Base-by-base conservation (phyloP, 2,113 vertebrate species). In the Spea bombifrons region DNA sequence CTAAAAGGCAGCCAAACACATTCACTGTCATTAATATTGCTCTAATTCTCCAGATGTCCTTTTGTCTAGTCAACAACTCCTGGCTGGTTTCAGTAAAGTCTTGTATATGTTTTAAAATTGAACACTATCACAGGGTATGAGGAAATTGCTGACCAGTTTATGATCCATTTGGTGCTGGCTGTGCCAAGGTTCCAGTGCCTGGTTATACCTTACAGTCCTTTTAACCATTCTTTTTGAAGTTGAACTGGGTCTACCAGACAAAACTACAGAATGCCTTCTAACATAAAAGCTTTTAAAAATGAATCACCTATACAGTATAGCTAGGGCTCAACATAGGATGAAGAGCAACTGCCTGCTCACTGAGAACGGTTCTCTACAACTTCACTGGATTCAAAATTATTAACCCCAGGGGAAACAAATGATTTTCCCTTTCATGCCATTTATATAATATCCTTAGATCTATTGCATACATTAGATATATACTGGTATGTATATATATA, bases 161-260 rank as follows among this genome's bases (percentile, higher is more conserved):
- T 8, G 55, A 4, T 57, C 55, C 55, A 8, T 12, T 57, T 57
- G 49, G 5, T 5, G 55, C 55, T 57, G 55, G 15, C 55, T 5
- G 8, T 52, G 49, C 49, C 8, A 8, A 52, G 8, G 16, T 6
- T 68, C 8, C 8, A 47, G 15, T n/a, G 7, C 16, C 16, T 46
- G 8, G 4, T 0, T n/a, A 43, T 69, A 7, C 53, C 66, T 61
- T 46, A 16, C 15, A 61, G 66, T 30, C 57, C 3, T 6, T 61
- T 69, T 30, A 8, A 61, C 43, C n/a, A 76, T 76, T 69, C 75
- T 70, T 44, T 76, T 76, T 76, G 75, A 76, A 76, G 53, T 0
- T 5, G 9, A 43, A 53, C 12, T 7, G 30, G 15, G 12, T 67
- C 16, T 15, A 76, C 46, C 52, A 47, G 50, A 12, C 13, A 49